phyloP scores from a whole-genome alignment of 2,888 invertebrate species.

The Galerucella nymphaeae region DNA sequence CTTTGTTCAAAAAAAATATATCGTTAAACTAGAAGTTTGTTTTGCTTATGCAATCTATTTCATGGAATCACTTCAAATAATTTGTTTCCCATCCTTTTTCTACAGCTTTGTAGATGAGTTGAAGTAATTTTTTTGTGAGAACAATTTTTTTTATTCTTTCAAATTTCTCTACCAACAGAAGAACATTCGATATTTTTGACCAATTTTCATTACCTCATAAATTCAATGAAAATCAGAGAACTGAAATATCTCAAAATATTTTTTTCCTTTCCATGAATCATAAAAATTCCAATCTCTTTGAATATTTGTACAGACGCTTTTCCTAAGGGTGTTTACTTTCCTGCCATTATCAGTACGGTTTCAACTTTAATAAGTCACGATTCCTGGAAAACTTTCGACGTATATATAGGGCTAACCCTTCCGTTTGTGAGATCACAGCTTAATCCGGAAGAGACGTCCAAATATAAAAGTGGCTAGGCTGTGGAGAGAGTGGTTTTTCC shows the following conservation, averaged over 20 bases:
- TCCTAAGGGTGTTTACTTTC: constrained; percentile 31
- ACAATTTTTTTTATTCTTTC: too few species aligned
- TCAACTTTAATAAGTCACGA: constrained; percentile 34
- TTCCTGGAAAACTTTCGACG: constrained; percentile 26
- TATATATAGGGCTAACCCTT: constrained; percentile 32
- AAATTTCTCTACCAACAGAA: too few species aligned
- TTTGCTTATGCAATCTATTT: too few species aligned
- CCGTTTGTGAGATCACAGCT: constrained; percentile 29
- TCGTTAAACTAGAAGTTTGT: too few species aligned
- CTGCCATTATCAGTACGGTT: constrained; percentile 32
- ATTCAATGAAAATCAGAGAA: too few species aligned
- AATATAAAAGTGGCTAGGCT: constrained; percentile 28
- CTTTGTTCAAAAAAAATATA: too few species aligned
- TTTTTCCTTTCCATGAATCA: constrained; percentile 24
- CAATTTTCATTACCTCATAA: too few species aligned
- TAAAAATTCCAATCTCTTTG: constrained; percentile 34
- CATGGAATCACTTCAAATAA: too few species aligned
- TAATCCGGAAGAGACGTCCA: constrained; percentile 32
- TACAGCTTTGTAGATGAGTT: too few species aligned
- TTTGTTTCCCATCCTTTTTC: too few species aligned
- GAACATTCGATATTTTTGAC: too few species aligned
- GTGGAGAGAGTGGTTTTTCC: constrained; percentile 25
- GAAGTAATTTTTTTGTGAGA: too few species aligned
- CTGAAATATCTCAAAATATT: constrained; percentile 1
- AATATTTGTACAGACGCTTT: constrained; percentile 31